A percentile compares a stretch with the other conserved stretches of the same genome.
Evolutionary conservation across 1,140 invertebrate genomes (phyloP).

Genomic region (Trichonephila clavipes): DNA sequence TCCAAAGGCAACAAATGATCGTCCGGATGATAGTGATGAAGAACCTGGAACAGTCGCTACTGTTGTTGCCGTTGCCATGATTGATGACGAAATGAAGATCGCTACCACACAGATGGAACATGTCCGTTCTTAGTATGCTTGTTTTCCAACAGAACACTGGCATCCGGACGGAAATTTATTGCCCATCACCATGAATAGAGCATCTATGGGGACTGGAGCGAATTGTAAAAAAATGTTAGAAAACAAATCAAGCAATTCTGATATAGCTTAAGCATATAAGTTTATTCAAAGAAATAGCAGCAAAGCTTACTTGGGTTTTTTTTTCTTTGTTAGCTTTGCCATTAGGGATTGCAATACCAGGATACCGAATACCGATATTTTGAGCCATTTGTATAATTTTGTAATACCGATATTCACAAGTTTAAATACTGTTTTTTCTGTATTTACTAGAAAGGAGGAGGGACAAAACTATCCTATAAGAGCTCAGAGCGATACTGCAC

Average conservation of each 20-base stretch:
- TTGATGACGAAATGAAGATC: constrained; percentile 72
- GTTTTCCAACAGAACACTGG: constrained; percentile 62
- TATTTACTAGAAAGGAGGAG: too few relatives aligned
- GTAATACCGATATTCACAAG: too few relatives aligned
- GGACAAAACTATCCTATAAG: too few relatives aligned
- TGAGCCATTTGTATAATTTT: too few relatives aligned
- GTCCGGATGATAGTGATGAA: constrained; percentile 72
- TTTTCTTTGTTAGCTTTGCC: too few relatives aligned
- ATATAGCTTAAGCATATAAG: neutral
- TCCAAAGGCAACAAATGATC: constrained; percentile 73
- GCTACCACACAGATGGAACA: constrained; percentile 64
- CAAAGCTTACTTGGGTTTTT: too few relatives aligned
- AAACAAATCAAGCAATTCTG: neutral
- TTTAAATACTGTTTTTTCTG: too few relatives aligned
- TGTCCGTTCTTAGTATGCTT: constrained; percentile 59
- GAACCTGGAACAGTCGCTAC: constrained; percentile 62
- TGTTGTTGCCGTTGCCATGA: constrained; percentile 70
- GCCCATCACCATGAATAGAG: constrained; percentile 18
- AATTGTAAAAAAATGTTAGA: neutral
- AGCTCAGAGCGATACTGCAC: too few relatives aligned
- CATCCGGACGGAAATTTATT: constrained; percentile 65
- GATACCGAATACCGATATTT: too few relatives aligned
- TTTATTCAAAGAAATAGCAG: too few relatives aligned
- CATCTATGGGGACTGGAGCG: neutral
- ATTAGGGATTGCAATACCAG: too few relatives aligned